A percentile compares a stretch with the other conserved stretches of the same genome.
Evolutionary conservation across 2,888 invertebrate species (phyloP).

Genomic region (Stenchaetothrips biformis): DNA sequence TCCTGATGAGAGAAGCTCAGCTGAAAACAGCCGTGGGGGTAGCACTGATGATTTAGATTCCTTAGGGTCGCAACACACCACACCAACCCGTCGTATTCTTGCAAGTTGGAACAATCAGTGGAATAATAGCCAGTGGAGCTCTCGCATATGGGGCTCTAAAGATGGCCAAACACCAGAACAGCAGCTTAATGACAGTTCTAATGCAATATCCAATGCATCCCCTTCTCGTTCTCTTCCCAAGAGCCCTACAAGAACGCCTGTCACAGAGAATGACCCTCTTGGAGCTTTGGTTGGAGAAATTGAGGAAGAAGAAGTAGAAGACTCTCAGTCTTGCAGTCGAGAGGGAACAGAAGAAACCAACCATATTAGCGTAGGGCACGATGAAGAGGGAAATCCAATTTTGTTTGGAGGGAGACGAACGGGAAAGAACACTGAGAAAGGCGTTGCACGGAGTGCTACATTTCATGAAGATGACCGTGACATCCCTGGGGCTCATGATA

Average conservation of each 20-base stretch:
- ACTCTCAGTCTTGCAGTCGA: not conserved
- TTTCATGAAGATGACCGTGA: constrained; percentile 44
- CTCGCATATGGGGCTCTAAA: not conserved
- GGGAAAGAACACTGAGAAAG: constrained; percentile 26
- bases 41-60: constrained; percentile 36
- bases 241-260: constrained; percentile 68
- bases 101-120: constrained; percentile 6
- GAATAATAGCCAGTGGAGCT: constrained; percentile 12
- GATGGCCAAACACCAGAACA: not conserved
- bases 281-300: constrained; percentile 62
- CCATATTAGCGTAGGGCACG: not conserved
- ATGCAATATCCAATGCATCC: not conserved
- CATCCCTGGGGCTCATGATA: constrained; percentile 30
- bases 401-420: constrained; percentile 33
- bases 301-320: constrained; percentile 38
- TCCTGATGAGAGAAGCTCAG: constrained; percentile 11
- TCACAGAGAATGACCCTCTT: constrained; percentile 86
- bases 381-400: constrained; percentile 30
- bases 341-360: not conserved
- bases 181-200: not conserved
- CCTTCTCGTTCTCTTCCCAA: constrained; percentile 36
- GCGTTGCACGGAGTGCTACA: constrained; percentile 46
- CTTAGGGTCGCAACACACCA: constrained; percentile 10
- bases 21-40: constrained; percentile 35
- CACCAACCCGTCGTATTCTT: not conserved